phyloP scores from a whole-genome alignment of 2,888 invertebrate genomes.

The Malacosoma neustria region DNA sequence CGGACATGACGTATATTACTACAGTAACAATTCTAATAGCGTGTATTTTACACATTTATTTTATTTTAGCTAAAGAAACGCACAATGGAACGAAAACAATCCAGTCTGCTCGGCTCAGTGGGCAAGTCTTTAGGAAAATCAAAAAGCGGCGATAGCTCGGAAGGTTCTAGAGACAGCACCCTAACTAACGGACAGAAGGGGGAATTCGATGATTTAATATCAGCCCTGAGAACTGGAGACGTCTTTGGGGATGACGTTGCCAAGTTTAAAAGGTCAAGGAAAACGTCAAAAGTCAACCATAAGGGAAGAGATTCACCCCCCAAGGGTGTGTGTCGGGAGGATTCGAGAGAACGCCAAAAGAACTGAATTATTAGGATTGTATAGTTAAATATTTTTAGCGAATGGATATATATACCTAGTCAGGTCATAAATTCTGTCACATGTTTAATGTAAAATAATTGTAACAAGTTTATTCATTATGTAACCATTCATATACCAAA shows the following conservation, averaged over 20 bases:
- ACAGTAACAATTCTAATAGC: too few relatives aligned
- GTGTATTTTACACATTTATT: too few relatives aligned
- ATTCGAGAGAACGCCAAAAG: conserved; percentile 64
- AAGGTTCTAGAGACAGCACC: conserved; percentile 45
- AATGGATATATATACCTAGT: too few relatives aligned
- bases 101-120: conserved; percentile 84
- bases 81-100: conserved; percentile 90
- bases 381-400: too few relatives aligned
- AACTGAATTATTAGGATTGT: conserved; percentile 41
- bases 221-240: conserved; percentile 94
- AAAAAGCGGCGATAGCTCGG: conserved; percentile 69
- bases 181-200: conserved; percentile 78
- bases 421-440: too few relatives aligned
- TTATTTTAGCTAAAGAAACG: conserved; percentile 82
- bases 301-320: conserved; percentile 67
- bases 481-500: too few relatives aligned
- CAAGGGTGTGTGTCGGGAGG: conserved; percentile 52
- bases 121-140: conserved; percentile 81
- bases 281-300: conserved; percentile 53
- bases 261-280: conserved; percentile 79
- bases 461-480: too few relatives aligned
- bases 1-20: too few relatives aligned
- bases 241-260: conserved; percentile 97
- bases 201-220: conserved; percentile 97
- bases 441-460: too few relatives aligned